These are phyloP conservation scores for Halcyon chelicuti DNA, from an alignment of 2,797 vertebrate genomes.

Conservation along the genomic window DNA sequence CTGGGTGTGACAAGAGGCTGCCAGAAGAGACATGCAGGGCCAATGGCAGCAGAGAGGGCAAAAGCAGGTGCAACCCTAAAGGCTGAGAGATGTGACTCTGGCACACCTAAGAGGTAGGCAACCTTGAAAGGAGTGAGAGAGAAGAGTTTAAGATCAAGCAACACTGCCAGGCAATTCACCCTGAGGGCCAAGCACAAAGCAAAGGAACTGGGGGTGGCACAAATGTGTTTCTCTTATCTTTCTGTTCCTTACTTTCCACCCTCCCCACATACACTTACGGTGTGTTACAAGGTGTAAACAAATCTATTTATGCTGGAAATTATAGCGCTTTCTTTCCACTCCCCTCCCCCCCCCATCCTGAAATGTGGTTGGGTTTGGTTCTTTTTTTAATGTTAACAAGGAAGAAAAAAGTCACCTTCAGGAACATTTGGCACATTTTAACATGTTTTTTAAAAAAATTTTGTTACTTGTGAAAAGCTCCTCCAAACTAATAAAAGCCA, in stretches of 20 bases:
- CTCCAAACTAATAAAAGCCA: slow-evolving; percentile 12
- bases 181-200: neutral
- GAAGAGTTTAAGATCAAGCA: slow-evolving; percentile 22
- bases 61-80: slow-evolving; percentile 21
- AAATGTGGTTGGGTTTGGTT: neutral
- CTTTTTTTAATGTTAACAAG: neutral
- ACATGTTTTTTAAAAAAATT: neutral
- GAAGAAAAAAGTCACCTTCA: neutral
- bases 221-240: neutral
- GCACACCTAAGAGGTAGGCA: neutral
- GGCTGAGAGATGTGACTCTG: slow-evolving; percentile 14
- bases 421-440: neutral
- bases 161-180: neutral
- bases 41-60: neutral
- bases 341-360: neutral
- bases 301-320: neutral
- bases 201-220: neutral
- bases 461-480: neutral
- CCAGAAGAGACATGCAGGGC: neutral
- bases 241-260: neutral
- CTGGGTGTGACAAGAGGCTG: neutral
- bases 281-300: neutral
- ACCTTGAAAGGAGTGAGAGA: neutral
- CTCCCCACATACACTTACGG: neutral
- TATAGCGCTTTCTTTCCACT: neutral